phyloP scores from a whole-genome alignment of 2,113 vertebrate species.

The Leucoraja erinaceus region DNA sequence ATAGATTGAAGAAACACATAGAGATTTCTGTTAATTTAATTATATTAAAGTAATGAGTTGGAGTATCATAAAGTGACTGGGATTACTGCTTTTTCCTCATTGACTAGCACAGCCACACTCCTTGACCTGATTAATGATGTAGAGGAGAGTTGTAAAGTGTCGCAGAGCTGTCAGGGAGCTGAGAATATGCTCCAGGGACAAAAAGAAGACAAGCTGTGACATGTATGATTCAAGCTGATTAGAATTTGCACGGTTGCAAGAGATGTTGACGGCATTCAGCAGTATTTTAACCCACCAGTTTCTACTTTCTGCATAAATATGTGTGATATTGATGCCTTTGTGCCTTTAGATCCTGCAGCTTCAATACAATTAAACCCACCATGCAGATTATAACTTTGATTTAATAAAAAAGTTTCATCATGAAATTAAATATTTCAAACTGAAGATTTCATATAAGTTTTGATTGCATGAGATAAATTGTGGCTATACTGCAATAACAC shows the following conservation, averaged over 20 bases:
- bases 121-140: neutral
- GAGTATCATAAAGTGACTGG: neutral
- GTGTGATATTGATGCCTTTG: neutral
- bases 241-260: neutral
- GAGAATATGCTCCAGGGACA: no score
- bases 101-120: neutral
- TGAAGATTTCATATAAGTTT: neutral
- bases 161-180: neutral
- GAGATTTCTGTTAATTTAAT: neutral
- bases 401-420: neutral
- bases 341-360: neutral
- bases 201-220: neutral
- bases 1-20: neutral
- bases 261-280: neutral
- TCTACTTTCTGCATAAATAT: neutral
- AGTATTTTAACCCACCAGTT: neutral
- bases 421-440: neutral
- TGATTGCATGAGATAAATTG: neutral
- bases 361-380: neutral
- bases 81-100: neutral
- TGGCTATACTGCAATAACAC: neutral
- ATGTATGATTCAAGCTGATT: conserved; percentile 2
- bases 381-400: neutral
- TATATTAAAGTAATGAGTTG: neutral
- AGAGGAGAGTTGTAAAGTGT: neutral